Evolutionary conservation across 1,140 invertebrate species (phyloP), one percentile per base, ranked within the genome.

Genomic region (Ridgeia piscesae): DNA sequence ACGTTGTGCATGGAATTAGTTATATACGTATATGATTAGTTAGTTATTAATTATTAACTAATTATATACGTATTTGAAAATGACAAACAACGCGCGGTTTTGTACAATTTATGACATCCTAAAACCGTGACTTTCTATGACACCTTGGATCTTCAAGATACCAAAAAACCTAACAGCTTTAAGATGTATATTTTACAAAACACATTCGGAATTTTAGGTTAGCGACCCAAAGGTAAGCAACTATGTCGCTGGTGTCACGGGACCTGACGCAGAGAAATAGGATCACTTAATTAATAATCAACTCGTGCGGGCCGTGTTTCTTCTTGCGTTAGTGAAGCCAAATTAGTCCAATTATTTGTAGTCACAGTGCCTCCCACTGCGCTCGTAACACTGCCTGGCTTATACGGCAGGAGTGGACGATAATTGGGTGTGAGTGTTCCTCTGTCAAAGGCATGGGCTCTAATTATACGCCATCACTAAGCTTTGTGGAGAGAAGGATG

Each of bases 291-390:
- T 92, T 89, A 34, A 92, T 92, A 21, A 42, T 50, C 88, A 35
- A 35, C 58, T n/a, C 97, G 97, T 97, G 95, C 97, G 98, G 93
- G 98, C 98, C 94, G 97, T 97, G 21, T 97, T 33, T 6, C 93
- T 93, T 50, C 89, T 97, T 97, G 96, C 97, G 97, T 93, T 92
- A 6, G 58, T 31, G 58, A 77, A 77, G 58, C 58, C 58, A 77
- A 27, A 77, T 77, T 14, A 77, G 58, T 77, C 58, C 58, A 77
- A 4, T 77, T 77, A 77, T 21, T 9, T 31, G 58, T 9, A 9
- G 11, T 27, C 0, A 31, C 2, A 77, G 27, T 17, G 11, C 0
- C 58, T 27, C 58, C 58, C 27, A 4, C 27, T 21, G 27, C 58
- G 27, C 27, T 27, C 27, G 58, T 8, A 77, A 77, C 58, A 77